These are phyloP conservation scores for Drosophila tristis DNA, from an alignment of 1,140 invertebrate genomes.

Conservation along the genomic window DNA sequence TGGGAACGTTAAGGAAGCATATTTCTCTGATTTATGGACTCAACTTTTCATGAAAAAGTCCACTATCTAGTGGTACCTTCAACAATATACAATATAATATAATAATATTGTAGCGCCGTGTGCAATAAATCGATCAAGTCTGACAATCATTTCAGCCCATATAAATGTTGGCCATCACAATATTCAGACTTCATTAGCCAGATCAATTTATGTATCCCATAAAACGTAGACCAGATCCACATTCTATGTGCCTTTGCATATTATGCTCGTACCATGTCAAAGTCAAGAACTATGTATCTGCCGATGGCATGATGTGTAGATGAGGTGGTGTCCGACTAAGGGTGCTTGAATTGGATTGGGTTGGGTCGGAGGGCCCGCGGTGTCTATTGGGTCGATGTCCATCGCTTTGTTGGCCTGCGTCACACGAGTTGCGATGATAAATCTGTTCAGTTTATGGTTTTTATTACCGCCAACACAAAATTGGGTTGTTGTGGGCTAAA, in stretches of 20 bases:
- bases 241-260: slow-evolving; percentile 36
- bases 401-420: slow-evolving; percentile 60
- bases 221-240: slow-evolving; percentile 36
- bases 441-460: slow-evolving; percentile 74
- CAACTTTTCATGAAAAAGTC: no score
- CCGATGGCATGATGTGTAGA: not conserved
- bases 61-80: no score
- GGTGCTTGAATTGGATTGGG: not conserved
- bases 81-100: no score
- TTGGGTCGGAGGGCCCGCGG: slow-evolving; percentile 2
- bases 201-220: slow-evolving; percentile 64
- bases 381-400: slow-evolving; percentile 44
- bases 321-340: slow-evolving; percentile 6
- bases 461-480: slow-evolving; percentile 57
- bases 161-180: slow-evolving; percentile 34
- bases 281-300: slow-evolving; percentile 61
- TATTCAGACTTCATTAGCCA: slow-evolving; percentile 48
- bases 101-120: slow-evolving; percentile 58
- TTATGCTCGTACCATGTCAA: slow-evolving; percentile 43
- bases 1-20: not conserved
- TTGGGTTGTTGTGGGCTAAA: slow-evolving; percentile 46
- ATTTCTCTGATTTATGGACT: not conserved
- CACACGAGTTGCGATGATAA: slow-evolving; percentile 71
- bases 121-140: slow-evolving; percentile 70
- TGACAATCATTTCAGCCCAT: slow-evolving; percentile 47